Evolutionary conservation across 2,888 invertebrate species (phyloP).

Genomic region (Cetonia aurata): DNA sequence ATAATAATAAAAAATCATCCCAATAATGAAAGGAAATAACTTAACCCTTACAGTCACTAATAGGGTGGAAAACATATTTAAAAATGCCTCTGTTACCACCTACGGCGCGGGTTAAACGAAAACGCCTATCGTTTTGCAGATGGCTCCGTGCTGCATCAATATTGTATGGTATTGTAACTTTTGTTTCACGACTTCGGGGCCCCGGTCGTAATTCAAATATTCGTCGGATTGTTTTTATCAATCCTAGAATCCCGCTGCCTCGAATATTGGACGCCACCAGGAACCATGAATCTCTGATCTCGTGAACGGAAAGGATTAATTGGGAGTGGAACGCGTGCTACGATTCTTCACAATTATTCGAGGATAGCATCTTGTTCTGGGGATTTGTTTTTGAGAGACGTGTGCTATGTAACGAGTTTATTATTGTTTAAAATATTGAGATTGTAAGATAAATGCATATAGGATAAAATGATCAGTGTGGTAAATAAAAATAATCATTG

Average conservation of each 20-base stretch:
- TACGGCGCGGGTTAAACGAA: constrained; percentile 25
- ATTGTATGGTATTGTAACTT: not conserved
- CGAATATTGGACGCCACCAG: constrained; percentile 28
- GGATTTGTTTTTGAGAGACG: constrained; percentile 9
- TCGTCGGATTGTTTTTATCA: constrained; percentile 31
- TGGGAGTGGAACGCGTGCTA: not conserved
- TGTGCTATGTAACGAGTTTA: not conserved
- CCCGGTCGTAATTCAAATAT: constrained; percentile 35
- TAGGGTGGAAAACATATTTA: constrained; percentile 14
- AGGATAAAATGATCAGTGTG: no score
- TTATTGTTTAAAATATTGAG: no score
- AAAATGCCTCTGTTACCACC: constrained; percentile 8
- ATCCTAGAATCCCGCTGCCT: constrained; percentile 31
- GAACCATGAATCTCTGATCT: constrained; percentile 29
- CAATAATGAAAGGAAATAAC: not conserved
- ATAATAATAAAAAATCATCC: not conserved
- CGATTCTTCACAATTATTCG: constrained; percentile 4
- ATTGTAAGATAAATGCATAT: no score
- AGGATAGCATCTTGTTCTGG: not conserved
- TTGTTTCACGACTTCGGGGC: not conserved
- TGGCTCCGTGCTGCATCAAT: constrained; percentile 1
- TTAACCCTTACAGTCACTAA: constrained; percentile 1
- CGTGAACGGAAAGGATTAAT: constrained; percentile 10
- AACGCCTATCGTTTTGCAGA: constrained; percentile 17
- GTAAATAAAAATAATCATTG: no score